Base-by-base conservation (phyloP, 2,888 invertebrate species). In the Antheraea yamamai region DNA sequence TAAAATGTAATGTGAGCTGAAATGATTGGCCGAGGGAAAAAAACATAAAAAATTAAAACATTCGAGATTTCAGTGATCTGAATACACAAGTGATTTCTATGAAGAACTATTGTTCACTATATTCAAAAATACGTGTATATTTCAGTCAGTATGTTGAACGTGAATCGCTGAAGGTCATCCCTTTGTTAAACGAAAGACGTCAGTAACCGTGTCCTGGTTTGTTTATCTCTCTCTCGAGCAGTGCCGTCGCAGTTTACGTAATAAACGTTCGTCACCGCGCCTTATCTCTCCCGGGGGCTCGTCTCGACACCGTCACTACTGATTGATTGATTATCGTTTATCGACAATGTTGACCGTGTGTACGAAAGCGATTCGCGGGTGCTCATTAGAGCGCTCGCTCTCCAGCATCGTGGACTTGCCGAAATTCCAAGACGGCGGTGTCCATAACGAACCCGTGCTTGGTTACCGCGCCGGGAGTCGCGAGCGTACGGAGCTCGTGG, bases 381-480 rank as follows among this genome's bases (percentile, higher is more conserved):
- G 97, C 84, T 95, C 96, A 35, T 81, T 92, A 73, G 91, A 90
- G 81, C 82, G 94, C 89, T 80, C 92, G 83, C 75, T 88, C 74
- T 95, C 96, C 74, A 96, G 96, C 76, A 95, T 98, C 70, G 96
- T 98, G 20, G 96, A 96, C 61, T 93, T 96, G 73, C 91, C 96
- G 58, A 96, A 96, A 80, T 89, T 97, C 23, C 93, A 96, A 47
- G 97, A 98, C 79, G 96, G 97, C 84, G 90, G 92, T 8, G 95
- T 97, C 14, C 92, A 95, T 87, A 98, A 98, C 93, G 98, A 98
- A 89, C 98, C 98, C 0, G 90, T 98, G 68, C 92, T 97, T 30
- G 93, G 92, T n/a, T 99, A 99, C 92, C 95, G 96, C 78, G 97
- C 97, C 78, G 97, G 97, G 73, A 98, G 98, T 79, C 91, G 95